Percentiles rank a stretch among this genome's conserved stretches.
Conservation (phyloP, 2,113 vertebrate species). For the Pterocles orientalis region DNA sequence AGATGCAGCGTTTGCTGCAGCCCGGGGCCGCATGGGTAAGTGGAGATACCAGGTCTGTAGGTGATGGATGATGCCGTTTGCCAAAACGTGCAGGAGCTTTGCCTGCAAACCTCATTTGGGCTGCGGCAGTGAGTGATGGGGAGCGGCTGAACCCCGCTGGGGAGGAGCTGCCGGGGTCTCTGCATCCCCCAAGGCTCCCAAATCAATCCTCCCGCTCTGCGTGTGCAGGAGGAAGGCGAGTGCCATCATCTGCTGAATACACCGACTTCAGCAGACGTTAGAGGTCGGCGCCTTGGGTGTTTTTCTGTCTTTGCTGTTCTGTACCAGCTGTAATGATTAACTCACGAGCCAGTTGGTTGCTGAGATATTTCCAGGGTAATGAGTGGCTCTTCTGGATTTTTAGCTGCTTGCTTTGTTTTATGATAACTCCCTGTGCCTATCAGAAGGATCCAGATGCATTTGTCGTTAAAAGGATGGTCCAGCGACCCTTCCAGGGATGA, state of each 20-base stretch:
- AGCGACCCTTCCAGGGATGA: background rate
- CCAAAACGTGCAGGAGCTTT: background rate
- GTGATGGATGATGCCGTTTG: background rate
- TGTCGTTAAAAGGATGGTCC: background rate
- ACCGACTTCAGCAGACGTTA: background rate
- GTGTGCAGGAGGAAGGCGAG: background rate
- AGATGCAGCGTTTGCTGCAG: background rate
- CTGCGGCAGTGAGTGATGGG: background rate
- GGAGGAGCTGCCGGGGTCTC: background rate
- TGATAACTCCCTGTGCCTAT: background rate
- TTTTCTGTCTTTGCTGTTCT: background rate
- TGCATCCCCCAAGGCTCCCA: background rate
- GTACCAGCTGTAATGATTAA: background rate
- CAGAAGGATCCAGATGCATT: background rate
- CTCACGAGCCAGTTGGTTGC: fast-evolving
- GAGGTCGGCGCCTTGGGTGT: background rate
- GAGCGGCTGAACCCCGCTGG: background rate
- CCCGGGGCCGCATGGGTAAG: fast-evolving
- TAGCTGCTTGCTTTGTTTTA: background rate
- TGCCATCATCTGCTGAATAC: background rate
- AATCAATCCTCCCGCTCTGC: background rate
- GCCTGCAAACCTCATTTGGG: background rate
- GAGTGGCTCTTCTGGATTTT: background rate
- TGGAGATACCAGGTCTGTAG: background rate
- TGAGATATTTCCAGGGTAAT: background rate